These are phyloP conservation scores for Pyrrhosoma nymphula DNA, from an alignment of 2,888 invertebrate species.

Conservation along the genomic window DNA sequence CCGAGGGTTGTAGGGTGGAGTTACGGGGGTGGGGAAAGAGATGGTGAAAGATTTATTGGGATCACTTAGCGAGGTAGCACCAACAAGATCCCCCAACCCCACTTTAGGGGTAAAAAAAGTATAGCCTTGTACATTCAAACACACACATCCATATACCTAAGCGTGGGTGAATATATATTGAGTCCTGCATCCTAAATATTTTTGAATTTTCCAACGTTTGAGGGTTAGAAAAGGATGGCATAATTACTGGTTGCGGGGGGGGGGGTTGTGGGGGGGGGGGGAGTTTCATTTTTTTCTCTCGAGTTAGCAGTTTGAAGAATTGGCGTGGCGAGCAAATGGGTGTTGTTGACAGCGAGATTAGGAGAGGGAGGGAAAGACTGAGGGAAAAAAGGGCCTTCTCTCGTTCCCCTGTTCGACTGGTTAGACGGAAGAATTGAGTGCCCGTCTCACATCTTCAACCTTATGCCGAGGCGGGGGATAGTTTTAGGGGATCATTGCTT, in stretches of 20 bases:
- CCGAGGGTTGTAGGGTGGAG: neutral
- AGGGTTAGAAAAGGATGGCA: neutral
- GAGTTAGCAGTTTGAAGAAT: slow-evolving; percentile 26
- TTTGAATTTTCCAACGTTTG: neutral
- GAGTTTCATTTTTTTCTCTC: neutral
- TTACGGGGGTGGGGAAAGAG: neutral
- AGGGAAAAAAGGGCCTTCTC: neutral
- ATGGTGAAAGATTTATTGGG: neutral
- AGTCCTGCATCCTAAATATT: neutral
- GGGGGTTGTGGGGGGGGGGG: too few relatives aligned
- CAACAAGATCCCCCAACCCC: too few relatives aligned
- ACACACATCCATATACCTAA: neutral
- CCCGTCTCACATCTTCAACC: neutral
- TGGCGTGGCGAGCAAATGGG: neutral
- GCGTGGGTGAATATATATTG: neutral
- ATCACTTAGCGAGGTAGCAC: neutral
- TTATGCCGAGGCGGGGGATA: neutral
- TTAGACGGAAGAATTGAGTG: neutral
- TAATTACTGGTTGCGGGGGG: neutral
- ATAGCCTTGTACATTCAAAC: neutral
- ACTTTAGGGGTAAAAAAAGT: neutral
- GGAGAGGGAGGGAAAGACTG: neutral
- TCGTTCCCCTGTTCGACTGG: neutral
- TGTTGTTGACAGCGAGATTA: slow-evolving; percentile 11
- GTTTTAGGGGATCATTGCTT: neutral